Evolutionary conservation across 2,888 invertebrate genomes (phyloP), one percentile per base, ranked within the genome.

Genomic region (Hemaris fuciformis): DNA sequence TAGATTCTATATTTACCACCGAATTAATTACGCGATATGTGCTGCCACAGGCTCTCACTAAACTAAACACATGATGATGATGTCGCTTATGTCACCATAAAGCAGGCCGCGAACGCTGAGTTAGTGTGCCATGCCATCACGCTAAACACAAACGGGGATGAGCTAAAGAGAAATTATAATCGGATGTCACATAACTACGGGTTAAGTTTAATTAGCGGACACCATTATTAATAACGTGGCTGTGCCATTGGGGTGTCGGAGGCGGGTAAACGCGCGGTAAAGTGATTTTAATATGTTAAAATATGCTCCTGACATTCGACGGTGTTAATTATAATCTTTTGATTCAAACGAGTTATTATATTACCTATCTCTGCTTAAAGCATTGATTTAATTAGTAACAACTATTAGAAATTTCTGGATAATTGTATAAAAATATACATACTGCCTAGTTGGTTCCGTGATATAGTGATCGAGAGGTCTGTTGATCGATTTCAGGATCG

Each of bases 81-180:
- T 53, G 31, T 31, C 53, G 31, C 27, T 31, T 53, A 53, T 62
- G 70, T 71, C 72, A 62, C 22, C 74, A 72, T 77, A 77, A 77
- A 74, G 72, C 67, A 74, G 23, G 53, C 57, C 38, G 61, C 64
- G 63, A 63, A 69, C 65, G 62, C 63, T 67, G 71, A 73, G 75
- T 70, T 71, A 69, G 63, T 64, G 65, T 66, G 27, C 60, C 61
- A 60, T 58, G 67, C 66, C 61, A 68, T 63, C 64, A 63, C 69
- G 66, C 63, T 73, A 75, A 74, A 72, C 72, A 72, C 69, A 60
- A 62, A 62, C 62, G 63, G 62, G 59, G 64, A 45, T 61, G 67
- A 72, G 74, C 81, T 88, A 86, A 88, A 85, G 81, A 88, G 85
- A 79, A 88, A 85, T 88, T 88, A 88, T 81, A 84, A 84, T 77